These are phyloP conservation scores for Fragum fragum DNA, from an alignment of 2,888 invertebrate species.

Conservation along the genomic window DNA sequence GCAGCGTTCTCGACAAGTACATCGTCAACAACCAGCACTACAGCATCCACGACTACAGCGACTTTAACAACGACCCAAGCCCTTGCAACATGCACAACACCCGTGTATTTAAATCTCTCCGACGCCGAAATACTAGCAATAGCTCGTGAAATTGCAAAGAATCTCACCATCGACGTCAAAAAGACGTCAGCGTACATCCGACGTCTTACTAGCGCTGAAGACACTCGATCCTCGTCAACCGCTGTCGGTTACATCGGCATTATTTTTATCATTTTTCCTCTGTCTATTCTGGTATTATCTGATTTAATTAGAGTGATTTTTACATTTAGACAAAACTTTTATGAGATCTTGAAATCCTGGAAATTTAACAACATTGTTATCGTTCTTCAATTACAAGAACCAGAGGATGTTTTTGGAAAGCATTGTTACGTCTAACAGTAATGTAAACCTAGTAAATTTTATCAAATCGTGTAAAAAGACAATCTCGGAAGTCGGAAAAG, in stretches of 20 bases:
- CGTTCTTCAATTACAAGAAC: background rate
- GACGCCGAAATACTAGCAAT: background rate
- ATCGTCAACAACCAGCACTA: background rate
- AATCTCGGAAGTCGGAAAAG: no score
- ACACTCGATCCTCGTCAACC: constrained; percentile 8
- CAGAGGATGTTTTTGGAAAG: background rate
- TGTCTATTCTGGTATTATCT: background rate
- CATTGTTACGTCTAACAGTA: constrained; percentile 2
- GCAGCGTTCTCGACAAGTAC: background rate
- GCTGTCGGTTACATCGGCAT: constrained; percentile 12
- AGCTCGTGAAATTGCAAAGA: constrained; percentile 16
- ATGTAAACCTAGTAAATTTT: background rate
- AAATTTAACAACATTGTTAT: background rate
- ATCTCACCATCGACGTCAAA: constrained; percentile 20
- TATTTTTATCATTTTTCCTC: background rate
- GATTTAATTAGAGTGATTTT: constrained; percentile 3
- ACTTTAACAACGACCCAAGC: background rate
- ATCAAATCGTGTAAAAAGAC: no score
- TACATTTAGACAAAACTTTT: background rate
- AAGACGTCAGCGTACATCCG: constrained; percentile 13
- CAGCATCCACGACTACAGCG: background rate
- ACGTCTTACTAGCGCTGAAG: constrained; percentile 8
- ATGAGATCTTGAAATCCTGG: background rate
- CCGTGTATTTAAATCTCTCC: background rate
- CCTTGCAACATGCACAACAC: background rate